phyloP scores from a whole-genome alignment of 2,888 invertebrate species.

The Aphrophora alni region DNA sequence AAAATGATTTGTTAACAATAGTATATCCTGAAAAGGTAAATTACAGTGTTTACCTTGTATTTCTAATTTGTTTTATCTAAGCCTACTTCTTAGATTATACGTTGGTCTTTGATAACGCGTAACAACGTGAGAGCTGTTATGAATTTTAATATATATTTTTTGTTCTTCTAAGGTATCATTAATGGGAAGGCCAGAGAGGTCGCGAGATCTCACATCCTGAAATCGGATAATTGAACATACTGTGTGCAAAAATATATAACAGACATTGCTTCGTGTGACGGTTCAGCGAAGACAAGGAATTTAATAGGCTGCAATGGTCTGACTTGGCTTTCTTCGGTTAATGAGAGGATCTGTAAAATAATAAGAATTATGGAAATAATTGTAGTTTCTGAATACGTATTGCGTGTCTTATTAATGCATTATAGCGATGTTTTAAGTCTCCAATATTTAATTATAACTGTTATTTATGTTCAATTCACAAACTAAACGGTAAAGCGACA shows the following conservation, averaged over 20 bases:
- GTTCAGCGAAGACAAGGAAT: conserved; percentile 6
- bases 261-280: not conserved
- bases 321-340: not conserved
- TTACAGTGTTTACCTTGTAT: not conserved
- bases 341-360: not conserved
- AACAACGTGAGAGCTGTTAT: not conserved
- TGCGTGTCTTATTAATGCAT: not conserved
- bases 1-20: not conserved
- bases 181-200: not conserved
- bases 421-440: too few relatives aligned
- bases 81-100: not conserved
- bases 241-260: conserved; percentile 3
- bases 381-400: not conserved
- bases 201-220: not conserved
- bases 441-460: too few relatives aligned
- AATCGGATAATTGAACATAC: conserved; percentile 3
- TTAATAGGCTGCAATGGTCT: not conserved
- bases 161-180: not conserved
- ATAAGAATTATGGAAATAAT: conserved; percentile 6
- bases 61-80: not conserved
- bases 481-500: too few relatives aligned
- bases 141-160: not conserved
- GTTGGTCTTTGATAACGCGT: not conserved
- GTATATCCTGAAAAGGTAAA: not conserved
- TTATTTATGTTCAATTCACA: too few relatives aligned